Conservation (phyloP, 1,140 invertebrate species). For the Nilaparvata lugens region DNA sequence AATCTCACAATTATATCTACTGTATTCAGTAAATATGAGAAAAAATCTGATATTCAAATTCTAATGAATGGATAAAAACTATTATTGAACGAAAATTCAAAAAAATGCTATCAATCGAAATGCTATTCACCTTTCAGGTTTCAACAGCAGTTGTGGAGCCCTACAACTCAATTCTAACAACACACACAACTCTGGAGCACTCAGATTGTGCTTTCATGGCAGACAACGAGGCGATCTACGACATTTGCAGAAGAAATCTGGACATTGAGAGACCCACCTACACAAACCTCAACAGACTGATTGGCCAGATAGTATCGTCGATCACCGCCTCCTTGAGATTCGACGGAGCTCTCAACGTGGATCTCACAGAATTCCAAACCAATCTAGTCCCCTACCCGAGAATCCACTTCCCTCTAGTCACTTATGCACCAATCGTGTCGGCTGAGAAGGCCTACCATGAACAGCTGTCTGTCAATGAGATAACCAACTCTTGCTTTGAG, state of each 20-base stretch:
- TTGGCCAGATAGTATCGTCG: conserved; percentile 74
- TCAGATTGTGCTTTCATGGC: conserved; percentile 65
- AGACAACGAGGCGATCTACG: conserved; percentile 85
- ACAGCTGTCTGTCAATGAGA: conserved; percentile 48
- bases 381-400: conserved; percentile 79
- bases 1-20: too few species aligned
- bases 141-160: conserved; percentile 59
- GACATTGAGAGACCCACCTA: conserved; percentile 83
- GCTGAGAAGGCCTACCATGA: conserved; percentile 55
- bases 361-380: conserved; percentile 78
- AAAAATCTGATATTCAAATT: too few species aligned
- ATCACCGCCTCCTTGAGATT: conserved; percentile 81
- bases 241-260: conserved; percentile 80
- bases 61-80: too few species aligned
- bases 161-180: conserved; percentile 54
- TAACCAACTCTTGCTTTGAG: conserved; percentile 61
- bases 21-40: too few species aligned
- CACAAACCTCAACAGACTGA: conserved; percentile 68
- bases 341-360: conserved; percentile 81
- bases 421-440: conserved; percentile 55
- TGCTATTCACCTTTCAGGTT: too few species aligned
- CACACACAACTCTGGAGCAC: conserved; percentile 51
- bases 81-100: too few species aligned
- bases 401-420: conserved; percentile 63
- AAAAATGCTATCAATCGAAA: too few species aligned